Conservation (phyloP, 2,797 vertebrate genomes). For the Paratrypauchen microcephalus region DNA sequence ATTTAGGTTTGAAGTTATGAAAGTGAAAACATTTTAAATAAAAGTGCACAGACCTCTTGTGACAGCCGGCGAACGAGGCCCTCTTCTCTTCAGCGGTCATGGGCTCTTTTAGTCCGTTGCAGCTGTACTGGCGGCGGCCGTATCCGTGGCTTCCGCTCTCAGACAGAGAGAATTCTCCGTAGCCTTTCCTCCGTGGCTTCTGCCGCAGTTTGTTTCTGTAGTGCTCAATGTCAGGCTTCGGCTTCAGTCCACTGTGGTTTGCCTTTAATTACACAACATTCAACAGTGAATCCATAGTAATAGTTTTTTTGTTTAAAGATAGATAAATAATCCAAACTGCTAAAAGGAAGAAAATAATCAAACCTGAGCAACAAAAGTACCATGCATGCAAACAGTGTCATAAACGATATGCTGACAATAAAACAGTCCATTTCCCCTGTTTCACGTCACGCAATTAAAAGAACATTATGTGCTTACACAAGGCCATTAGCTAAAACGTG, state of each 20-base stretch:
- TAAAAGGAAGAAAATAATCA: constrained; percentile 6
- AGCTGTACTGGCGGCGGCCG: constrained; percentile 66
- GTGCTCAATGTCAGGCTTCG: constrained; percentile 97
- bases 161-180: constrained; percentile 88
- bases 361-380: constrained; percentile 8
- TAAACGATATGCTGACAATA: not conserved
- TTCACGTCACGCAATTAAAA: constrained; percentile 6
- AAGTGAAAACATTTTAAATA: not conserved
- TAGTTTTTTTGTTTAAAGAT: not conserved
- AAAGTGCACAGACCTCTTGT: constrained; percentile 59
- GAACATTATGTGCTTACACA: not conserved
- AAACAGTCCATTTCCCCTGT: not conserved
- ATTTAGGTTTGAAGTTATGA: not conserved
- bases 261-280: constrained; percentile 68
- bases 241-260: constrained; percentile 90
- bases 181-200: constrained; percentile 93
- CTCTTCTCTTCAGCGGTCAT: constrained; percentile 76
- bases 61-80: constrained; percentile 75
- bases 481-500: not conserved
- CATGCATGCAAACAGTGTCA: not conserved
- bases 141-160: constrained; percentile 76
- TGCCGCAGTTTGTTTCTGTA: constrained; percentile 96
- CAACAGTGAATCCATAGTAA: not conserved
- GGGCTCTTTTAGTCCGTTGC: constrained; percentile 61
- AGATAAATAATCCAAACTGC: not conserved